phyloP scores from a whole-genome alignment of 1,140 invertebrate species.

The Drosophila teissieri region DNA sequence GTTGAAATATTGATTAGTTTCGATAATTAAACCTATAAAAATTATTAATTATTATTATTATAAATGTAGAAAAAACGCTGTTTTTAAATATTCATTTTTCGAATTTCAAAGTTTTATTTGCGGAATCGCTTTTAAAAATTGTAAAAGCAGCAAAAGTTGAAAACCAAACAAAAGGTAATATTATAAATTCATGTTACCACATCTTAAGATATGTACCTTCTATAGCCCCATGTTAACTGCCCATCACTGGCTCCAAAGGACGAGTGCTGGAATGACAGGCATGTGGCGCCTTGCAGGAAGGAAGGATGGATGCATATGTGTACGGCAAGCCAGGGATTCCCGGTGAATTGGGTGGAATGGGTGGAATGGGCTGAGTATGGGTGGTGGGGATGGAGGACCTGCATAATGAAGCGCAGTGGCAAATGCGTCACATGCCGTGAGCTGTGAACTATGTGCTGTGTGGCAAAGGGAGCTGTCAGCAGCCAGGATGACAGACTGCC shows the following conservation, averaged over 20 bases:
- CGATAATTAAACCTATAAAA: too few relatives aligned
- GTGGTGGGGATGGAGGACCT: conserved; percentile 15
- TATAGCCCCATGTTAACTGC: neutral
- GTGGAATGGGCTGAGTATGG: neutral
- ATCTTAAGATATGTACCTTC: neutral
- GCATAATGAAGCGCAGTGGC: conserved; percentile 72
- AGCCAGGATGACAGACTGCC: conserved; percentile 25
- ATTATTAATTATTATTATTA: too few relatives aligned
- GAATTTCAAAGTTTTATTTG: too few relatives aligned
- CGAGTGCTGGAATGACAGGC: conserved; percentile 22
- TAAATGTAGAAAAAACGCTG: too few relatives aligned
- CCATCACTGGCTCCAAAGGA: conserved; percentile 1
- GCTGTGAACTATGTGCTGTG: conserved; percentile 23
- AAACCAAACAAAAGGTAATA: too few relatives aligned
- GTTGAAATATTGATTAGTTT: too few relatives aligned
- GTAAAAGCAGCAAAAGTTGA: too few relatives aligned
- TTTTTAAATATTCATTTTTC: too few relatives aligned
- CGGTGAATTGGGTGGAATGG: neutral
- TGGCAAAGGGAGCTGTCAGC: conserved; percentile 34
- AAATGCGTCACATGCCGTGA: conserved; percentile 59
- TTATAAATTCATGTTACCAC: neutral
- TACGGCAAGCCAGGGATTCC: conserved; percentile 14
- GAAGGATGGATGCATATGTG: conserved; percentile 20
- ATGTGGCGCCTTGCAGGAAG: conserved; percentile 23
- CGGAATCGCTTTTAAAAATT: too few relatives aligned